Conservation (phyloP, 2,888 invertebrate genomes). For the Linnaemya tessellans region DNA sequence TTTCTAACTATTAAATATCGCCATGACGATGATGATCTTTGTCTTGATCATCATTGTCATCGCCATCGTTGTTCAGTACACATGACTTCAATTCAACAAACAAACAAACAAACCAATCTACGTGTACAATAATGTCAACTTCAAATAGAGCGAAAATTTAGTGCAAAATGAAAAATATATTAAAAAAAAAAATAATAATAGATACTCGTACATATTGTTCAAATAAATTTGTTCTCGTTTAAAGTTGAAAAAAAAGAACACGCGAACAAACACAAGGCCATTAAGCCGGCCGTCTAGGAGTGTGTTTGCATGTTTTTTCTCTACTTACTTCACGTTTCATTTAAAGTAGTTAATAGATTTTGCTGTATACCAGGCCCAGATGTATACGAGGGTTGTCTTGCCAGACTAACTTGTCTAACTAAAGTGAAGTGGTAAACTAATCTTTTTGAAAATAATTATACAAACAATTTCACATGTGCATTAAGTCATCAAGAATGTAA, state of each 20-base stretch:
- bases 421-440: too few relatives aligned
- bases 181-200: slow-evolving; percentile 34
- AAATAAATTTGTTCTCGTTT: slow-evolving; percentile 71
- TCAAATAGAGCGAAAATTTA: slow-evolving; percentile 71
- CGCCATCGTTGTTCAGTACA: slow-evolving; percentile 23
- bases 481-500: too few relatives aligned
- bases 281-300: slow-evolving; percentile 59
- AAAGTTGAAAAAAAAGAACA: slow-evolving; percentile 41
- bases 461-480: too few relatives aligned
- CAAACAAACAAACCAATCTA: slow-evolving; percentile 37
- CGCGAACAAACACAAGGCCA: slow-evolving; percentile 68
- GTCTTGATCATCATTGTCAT: slow-evolving; percentile 22
- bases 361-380: slow-evolving; percentile 22
- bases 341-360: slow-evolving; percentile 57
- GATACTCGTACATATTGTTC: slow-evolving; percentile 53
- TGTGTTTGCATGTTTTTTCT: slow-evolving; percentile 7
- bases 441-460: too few relatives aligned
- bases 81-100: slow-evolving; percentile 25
- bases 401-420: too few relatives aligned
- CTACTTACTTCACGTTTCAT: slow-evolving; percentile 35
- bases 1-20: slow-evolving; percentile 56
- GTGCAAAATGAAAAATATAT: slow-evolving; percentile 53
- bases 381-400: slow-evolving; percentile 14
- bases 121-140: slow-evolving; percentile 62
- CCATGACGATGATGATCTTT: slow-evolving; percentile 38